Conservation (phyloP, 2,888 invertebrate genomes). For the Athetis lepigone region DNA sequence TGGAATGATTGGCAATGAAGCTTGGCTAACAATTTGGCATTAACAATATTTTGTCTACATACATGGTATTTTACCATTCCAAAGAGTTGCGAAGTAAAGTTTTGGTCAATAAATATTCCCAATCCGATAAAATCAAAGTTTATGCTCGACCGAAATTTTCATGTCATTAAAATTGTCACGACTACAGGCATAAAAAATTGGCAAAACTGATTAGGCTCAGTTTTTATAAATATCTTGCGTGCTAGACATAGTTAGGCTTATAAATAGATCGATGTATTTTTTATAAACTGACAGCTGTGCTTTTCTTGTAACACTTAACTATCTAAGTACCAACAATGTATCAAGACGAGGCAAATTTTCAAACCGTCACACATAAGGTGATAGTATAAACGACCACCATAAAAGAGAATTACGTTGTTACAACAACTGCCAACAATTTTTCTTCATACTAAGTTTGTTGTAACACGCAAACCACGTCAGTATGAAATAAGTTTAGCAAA, state of each 20-base stretch:
- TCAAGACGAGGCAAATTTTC: slow-evolving; percentile 68
- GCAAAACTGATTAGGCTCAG: slow-evolving; percentile 4
- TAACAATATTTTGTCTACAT: slow-evolving; percentile 18
- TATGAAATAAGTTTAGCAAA: slow-evolving; percentile 56
- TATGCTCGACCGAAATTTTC: slow-evolving; percentile 10
- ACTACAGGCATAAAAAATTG: slow-evolving; percentile 11
- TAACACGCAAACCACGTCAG: slow-evolving; percentile 73
- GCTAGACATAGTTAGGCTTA: slow-evolving; percentile 18
- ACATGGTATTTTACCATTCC: slow-evolving; percentile 6
- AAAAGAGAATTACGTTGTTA: slow-evolving; percentile 80
- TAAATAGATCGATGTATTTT: slow-evolving; percentile 22
- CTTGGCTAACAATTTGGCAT: slow-evolving; percentile 38
- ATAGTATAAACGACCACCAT: slow-evolving; percentile 75
- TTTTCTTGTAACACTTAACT: slow-evolving; percentile 47
- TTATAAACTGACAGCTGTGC: slow-evolving; percentile 44
- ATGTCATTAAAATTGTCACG: slow-evolving; percentile 6
- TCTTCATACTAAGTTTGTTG: slow-evolving; percentile 71
- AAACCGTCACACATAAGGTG: slow-evolving; percentile 72
- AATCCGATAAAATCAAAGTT: slow-evolving; percentile 7
- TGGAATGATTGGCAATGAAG: slow-evolving; percentile 67
- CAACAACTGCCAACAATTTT: slow-evolving; percentile 78
- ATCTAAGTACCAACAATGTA: slow-evolving; percentile 63
- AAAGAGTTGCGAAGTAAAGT: background rate
- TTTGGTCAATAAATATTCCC: slow-evolving; percentile 1
- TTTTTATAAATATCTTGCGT: slow-evolving; percentile 31